Evolutionary conservation across 1,140 invertebrate species (phyloP).

Genomic region (Bombus huntii): DNA sequence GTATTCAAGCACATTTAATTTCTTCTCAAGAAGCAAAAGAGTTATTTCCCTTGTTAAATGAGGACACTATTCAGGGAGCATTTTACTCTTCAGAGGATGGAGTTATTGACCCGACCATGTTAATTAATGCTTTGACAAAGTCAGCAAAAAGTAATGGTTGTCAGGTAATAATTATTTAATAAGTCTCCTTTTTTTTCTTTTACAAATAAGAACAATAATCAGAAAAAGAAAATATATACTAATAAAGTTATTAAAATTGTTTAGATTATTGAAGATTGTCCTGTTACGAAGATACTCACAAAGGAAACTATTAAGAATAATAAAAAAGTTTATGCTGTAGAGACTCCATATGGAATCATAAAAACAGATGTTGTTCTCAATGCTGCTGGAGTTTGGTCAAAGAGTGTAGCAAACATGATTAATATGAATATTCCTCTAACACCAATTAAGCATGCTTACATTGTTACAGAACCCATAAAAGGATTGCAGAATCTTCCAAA

Average conservation of each 20-base stretch:
- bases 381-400: constrained; percentile 91
- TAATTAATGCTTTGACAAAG: constrained; percentile 89
- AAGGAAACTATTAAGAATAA: constrained; percentile 84
- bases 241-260: constrained; percentile 18
- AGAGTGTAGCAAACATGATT: constrained; percentile 87
- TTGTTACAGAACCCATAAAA: constrained; percentile 90
- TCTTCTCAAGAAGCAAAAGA: constrained; percentile 88
- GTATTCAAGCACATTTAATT: constrained; percentile 89
- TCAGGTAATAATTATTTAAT: constrained; percentile 83
- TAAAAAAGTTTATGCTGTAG: constrained; percentile 88
- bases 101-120: constrained; percentile 90
- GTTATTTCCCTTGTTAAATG: constrained; percentile 91
- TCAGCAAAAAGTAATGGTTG: constrained; percentile 87
- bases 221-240: neutral
- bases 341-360: constrained; percentile 88
- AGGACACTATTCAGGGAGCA: constrained; percentile 88
- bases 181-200: neutral
- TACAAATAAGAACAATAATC: neutral
- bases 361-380: constrained; percentile 90
- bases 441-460: constrained; percentile 94
- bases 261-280: constrained; percentile 90
- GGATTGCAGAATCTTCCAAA: constrained; percentile 90
- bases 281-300: constrained; percentile 87
- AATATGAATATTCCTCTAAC: constrained; percentile 89
- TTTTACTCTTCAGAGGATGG: constrained; percentile 93